These are phyloP conservation scores for Mystacornis crossleyi DNA, from an alignment of 2,113 vertebrate genomes.

Conservation along the genomic window DNA sequence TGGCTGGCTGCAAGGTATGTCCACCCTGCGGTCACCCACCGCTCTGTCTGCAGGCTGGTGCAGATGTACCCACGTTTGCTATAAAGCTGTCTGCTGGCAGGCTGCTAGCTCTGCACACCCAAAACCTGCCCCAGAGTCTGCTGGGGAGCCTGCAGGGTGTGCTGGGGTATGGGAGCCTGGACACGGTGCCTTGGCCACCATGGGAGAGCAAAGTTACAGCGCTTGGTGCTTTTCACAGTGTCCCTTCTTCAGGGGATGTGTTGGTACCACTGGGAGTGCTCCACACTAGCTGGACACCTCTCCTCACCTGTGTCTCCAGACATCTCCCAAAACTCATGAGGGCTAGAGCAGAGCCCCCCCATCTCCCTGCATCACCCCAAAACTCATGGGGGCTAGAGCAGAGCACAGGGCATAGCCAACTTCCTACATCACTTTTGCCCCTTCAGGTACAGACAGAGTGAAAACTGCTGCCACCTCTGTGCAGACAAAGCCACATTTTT, in stretches of 20 bases:
- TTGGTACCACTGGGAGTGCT: neutral
- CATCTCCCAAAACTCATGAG: neutral
- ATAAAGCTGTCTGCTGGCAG: neutral
- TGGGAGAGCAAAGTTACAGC: neutral
- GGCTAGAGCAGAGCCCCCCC: neutral
- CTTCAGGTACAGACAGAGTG: neutral
- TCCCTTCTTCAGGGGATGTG: neutral
- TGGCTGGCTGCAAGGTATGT: neutral
- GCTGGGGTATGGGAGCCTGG: neutral
- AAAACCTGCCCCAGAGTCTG: neutral
- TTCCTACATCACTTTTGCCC: neutral
- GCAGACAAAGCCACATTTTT: rapidly evolving
- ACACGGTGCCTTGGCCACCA: neutral
- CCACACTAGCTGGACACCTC: neutral
- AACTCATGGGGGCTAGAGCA: neutral
- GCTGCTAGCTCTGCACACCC: neutral
- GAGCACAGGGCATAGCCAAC: neutral
- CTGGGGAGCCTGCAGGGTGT: neutral
- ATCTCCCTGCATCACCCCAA: neutral
- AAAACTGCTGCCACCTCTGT: neutral
- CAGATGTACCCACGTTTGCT: neutral
- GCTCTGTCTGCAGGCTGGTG: neutral
- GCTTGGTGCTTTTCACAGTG: rapidly evolving
- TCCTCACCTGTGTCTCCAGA: neutral
- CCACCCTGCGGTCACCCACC: neutral